Evolutionary conservation across 1,140 invertebrate species (phyloP).

Genomic region (Drosophila arizonae): DNA sequence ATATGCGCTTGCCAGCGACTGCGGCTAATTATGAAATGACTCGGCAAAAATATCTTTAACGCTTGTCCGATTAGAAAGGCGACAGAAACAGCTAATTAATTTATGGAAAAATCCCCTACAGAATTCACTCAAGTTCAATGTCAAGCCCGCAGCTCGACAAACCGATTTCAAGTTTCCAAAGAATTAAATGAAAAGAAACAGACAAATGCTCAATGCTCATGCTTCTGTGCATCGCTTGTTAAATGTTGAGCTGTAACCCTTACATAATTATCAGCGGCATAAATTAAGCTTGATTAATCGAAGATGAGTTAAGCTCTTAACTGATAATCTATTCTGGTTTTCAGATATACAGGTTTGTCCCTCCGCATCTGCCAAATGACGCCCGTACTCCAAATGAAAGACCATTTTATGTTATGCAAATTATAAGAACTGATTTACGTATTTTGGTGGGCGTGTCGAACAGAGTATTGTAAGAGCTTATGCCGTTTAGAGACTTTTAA

Average conservation of each 20-base stretch:
- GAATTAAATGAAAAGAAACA: not conserved
- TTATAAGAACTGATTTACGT: not conserved
- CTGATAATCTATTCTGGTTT: constrained; percentile 11
- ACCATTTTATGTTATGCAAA: constrained; percentile 3
- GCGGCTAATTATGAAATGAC: constrained; percentile 1
- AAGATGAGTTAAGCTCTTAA: not conserved
- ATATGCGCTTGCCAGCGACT: not conserved
- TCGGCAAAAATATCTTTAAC: not conserved
- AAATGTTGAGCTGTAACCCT: not conserved
- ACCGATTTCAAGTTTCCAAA: constrained; percentile 1
- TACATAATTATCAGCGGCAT: constrained; percentile 5
- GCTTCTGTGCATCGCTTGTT: not conserved
- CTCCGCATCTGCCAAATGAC: not conserved
- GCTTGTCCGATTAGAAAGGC: not conserved
- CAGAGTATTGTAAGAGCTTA: not conserved
- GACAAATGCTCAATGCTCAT: not conserved
- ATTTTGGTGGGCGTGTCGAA: not conserved
- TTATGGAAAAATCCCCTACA: constrained; percentile 10
- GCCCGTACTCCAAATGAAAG: not conserved
- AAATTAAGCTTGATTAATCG: constrained; percentile 1
- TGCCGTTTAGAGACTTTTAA: no score
- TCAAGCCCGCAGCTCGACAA: not conserved
- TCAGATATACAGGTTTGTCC: constrained; percentile 1
- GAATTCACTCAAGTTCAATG: constrained; percentile 7
- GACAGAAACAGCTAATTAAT: not conserved